Conservation (phyloP, 2,888 invertebrate species). For the Synergus umbraculus region DNA sequence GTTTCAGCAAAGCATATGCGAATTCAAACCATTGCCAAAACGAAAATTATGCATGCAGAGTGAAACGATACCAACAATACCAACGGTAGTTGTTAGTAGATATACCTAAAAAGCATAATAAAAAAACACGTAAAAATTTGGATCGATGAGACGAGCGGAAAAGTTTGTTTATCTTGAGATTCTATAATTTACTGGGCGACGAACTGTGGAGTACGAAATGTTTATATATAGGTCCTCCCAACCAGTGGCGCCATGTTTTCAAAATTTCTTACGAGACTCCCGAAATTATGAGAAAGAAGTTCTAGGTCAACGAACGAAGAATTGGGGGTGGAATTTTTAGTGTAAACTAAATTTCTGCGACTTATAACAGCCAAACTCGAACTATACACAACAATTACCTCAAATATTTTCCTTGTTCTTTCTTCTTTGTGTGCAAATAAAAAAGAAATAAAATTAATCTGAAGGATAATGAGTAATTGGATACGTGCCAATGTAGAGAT, state of each 20-base stretch:
- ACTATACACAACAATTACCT: not conserved
- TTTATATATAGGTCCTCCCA: not conserved
- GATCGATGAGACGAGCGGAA: not conserved
- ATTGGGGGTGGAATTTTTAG: not conserved
- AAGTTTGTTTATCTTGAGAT: not conserved
- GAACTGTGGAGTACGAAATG: not conserved
- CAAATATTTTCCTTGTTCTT: not conserved
- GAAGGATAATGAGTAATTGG: not conserved
- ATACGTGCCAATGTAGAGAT: not conserved
- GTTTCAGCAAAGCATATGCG: not conserved
- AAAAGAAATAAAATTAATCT: not conserved
- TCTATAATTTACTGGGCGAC: not conserved
- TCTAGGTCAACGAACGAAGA: not conserved
- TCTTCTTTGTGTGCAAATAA: no score
- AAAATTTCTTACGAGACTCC: not conserved
- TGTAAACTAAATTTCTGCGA: not conserved
- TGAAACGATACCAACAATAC: slow-evolving; percentile 40
- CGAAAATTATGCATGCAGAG: slow-evolving; percentile 4
- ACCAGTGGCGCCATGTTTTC: not conserved
- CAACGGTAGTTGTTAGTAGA: slow-evolving; percentile 6
- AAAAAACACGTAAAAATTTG: not conserved
- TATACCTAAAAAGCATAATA: not conserved
- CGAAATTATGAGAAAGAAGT: not conserved
- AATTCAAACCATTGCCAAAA: slow-evolving; percentile 23
- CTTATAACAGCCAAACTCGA: no score